phyloP scores from a whole-genome alignment of 2,113 vertebrate species.

The Dunckerocampus dactyliophorus region DNA sequence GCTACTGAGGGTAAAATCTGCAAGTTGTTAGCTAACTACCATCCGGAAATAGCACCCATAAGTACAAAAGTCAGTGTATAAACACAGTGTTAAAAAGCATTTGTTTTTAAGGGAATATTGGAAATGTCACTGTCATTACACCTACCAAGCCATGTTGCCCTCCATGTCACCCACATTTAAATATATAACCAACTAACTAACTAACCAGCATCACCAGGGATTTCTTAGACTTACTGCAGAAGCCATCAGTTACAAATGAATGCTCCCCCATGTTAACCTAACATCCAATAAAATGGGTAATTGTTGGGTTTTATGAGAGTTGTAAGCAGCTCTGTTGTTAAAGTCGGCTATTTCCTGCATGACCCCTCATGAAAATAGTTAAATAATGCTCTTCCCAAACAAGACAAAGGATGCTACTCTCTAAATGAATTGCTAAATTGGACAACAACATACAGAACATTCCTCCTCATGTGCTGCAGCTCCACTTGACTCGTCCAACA shows the following conservation, averaged over 20 bases:
- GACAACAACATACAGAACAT: background rate
- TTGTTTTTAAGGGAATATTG: constrained; percentile 45
- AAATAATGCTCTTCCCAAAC: background rate
- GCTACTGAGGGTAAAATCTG: constrained; percentile 17
- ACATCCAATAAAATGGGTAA: background rate
- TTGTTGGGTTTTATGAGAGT: background rate
- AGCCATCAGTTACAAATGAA: background rate
- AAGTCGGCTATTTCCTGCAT: constrained; percentile 8
- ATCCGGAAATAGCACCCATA: constrained; percentile 25
- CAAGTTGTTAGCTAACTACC: constrained; percentile 32
- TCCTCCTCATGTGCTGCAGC: background rate
- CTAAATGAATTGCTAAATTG: background rate
- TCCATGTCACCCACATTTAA: background rate
- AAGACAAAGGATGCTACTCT: constrained; percentile 1
- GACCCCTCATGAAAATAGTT: constrained; percentile 2
- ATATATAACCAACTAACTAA: background rate
- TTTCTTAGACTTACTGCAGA: background rate
- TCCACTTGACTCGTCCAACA: constrained; percentile 5
- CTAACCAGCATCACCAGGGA: background rate
- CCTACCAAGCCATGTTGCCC: background rate
- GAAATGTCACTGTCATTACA: constrained; percentile 25
- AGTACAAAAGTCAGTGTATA: constrained; percentile 33
- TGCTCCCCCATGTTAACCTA: background rate
- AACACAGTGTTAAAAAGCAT: constrained; percentile 55
- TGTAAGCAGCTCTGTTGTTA: constrained; percentile 9